These are phyloP conservation scores for Hydropotes inermis DNA, from an alignment of 2,113 vertebrate species.

Conservation along the genomic window DNA sequence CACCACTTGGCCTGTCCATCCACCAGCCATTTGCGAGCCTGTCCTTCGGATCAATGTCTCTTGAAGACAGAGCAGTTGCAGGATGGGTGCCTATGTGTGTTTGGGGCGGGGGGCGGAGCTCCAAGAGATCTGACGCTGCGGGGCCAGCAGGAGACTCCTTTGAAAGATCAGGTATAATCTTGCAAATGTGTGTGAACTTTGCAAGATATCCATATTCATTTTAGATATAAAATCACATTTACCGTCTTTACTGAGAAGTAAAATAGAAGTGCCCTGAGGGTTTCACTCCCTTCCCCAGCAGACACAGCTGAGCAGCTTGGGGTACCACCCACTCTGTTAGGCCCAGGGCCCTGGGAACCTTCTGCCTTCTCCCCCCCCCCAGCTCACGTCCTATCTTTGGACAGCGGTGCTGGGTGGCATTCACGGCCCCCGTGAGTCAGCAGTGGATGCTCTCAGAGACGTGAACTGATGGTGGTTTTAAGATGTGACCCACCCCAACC, in stretches of 20 bases:
- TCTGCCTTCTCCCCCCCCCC: too few relatives aligned
- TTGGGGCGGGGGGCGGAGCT: accelerated
- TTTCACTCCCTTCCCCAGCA: accelerated
- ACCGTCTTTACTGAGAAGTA: background rate
- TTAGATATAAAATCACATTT: background rate
- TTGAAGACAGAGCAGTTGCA: background rate
- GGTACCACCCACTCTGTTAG: accelerated
- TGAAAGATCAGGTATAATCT: background rate
- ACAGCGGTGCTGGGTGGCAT: accelerated
- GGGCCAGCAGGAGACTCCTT: background rate
- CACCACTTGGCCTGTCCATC: background rate
- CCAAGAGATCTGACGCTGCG: background rate
- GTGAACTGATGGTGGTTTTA: background rate
- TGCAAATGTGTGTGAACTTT: background rate
- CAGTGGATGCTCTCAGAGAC: background rate
- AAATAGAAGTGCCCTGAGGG: background rate
- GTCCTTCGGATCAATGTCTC: background rate
- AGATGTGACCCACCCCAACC: background rate
- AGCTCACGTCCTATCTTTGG: background rate
- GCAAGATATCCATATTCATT: background rate
- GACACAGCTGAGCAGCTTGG: background rate
- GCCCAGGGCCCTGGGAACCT: background rate
- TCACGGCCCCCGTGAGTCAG: accelerated
- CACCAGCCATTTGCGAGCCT: accelerated
- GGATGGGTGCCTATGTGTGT: background rate